A percentile compares a stretch with the other conserved stretches of the same genome.
These are phyloP conservation scores for Discoglossus pictus DNA, from an alignment of 2,797 vertebrate genomes.

Conservation along the genomic window DNA sequence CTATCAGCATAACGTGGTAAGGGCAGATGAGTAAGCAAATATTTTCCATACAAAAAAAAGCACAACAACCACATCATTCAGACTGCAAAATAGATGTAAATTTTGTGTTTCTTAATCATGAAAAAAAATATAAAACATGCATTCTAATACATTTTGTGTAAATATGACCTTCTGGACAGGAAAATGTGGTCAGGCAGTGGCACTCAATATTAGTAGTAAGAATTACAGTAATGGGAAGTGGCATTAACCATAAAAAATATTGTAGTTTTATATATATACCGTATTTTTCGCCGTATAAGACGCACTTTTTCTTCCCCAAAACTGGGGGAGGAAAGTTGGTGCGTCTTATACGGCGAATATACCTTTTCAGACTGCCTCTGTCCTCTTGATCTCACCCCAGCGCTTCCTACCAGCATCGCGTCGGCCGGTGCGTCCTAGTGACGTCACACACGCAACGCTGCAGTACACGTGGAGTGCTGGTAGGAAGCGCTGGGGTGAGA, in stretches of 20 bases:
- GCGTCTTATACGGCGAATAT: too few species aligned
- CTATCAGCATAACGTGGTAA: constrained; percentile 36
- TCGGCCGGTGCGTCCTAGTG: too few species aligned
- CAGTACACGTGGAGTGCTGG: too few species aligned
- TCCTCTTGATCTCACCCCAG: too few species aligned
- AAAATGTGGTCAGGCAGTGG: constrained; percentile 35
- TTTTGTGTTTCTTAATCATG: constrained; percentile 28
- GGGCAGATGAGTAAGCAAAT: constrained; percentile 35
- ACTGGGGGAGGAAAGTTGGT: too few species aligned
- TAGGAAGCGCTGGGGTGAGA: too few species aligned
- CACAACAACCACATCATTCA: constrained; percentile 36
- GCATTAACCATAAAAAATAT: constrained; percentile 39
- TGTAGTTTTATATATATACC: constrained; percentile 25
- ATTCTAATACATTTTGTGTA: constrained; percentile 20
- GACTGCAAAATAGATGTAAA: constrained; percentile 6
- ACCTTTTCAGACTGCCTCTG: too few species aligned
- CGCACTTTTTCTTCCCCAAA: too few species aligned
- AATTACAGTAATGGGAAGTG: constrained; percentile 28
- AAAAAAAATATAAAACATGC: constrained; percentile 22
- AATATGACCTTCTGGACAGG: constrained; percentile 36
- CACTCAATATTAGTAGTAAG: constrained; percentile 26
- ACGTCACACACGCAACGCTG: too few species aligned
- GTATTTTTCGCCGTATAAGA: too few species aligned
- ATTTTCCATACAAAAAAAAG: constrained; percentile 17
- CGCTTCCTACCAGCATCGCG: too few species aligned